A percentile compares a stretch with the other conserved stretches of the same genome.
phyloP scores from a whole-genome alignment of 2,888 invertebrate species.

The Hydrotaea cyrtoneurina region DNA sequence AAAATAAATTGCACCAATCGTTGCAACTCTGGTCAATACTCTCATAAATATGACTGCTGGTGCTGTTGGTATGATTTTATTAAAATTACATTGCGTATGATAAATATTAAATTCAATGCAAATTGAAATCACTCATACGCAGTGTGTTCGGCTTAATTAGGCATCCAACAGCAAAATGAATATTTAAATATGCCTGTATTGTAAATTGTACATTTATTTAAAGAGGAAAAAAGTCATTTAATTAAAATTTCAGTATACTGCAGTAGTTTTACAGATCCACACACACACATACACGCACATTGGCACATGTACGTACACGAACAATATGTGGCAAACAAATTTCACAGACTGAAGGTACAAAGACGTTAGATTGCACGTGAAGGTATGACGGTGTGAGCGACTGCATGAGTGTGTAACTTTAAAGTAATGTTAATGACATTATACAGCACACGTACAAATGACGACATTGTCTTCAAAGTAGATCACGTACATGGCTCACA shows the following conservation, averaged over 20 bases:
- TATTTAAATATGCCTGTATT: conserved; percentile 33
- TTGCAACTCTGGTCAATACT: neutral
- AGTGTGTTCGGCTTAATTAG: conserved; percentile 35
- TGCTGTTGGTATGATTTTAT: neutral
- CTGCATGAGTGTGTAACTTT: conserved; percentile 39
- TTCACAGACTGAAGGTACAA: conserved; percentile 13
- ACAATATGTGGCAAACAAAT: conserved; percentile 49
- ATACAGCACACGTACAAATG: conserved; percentile 36
- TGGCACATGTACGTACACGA: neutral
- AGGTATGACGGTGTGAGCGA: neutral
- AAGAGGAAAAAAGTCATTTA: conserved; percentile 39
- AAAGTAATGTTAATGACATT: conserved; percentile 59
- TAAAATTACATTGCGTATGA: conserved; percentile 69
- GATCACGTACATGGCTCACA: conserved; percentile 33
- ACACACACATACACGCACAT: neutral
- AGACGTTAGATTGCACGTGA: neutral
- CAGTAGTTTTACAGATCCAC: conserved; percentile 35
- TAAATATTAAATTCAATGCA: conserved; percentile 66
- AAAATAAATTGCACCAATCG: neutral
- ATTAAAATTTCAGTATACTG: conserved; percentile 59
- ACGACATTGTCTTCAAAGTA: conserved; percentile 21
- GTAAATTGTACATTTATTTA: neutral
- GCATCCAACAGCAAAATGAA: conserved; percentile 32
- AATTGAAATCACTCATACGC: conserved; percentile 56
- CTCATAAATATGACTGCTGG: neutral